phyloP scores from a whole-genome alignment of 2,113 vertebrate species.

The Girardinichthys multiradiatus region DNA sequence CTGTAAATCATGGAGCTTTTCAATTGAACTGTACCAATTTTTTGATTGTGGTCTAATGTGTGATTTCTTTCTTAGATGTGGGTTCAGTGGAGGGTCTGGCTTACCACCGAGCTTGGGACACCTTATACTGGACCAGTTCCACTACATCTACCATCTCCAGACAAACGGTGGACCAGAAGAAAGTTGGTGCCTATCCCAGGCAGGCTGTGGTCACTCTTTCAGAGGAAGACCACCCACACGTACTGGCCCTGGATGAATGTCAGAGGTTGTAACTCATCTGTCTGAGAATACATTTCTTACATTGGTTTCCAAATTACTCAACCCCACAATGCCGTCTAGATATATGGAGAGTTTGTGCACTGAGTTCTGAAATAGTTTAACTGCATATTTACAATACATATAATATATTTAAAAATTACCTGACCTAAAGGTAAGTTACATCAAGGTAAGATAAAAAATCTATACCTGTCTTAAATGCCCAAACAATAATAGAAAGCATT shows the following conservation, averaged over 20 bases:
- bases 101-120: conserved; percentile 95
- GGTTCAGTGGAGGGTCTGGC: conserved; percentile 97
- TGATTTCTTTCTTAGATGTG: conserved; percentile 82
- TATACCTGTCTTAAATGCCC: neutral
- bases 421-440: too few species aligned
- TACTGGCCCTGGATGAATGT: conserved; percentile 92
- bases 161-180: conserved; percentile 89
- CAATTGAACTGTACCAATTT: neutral
- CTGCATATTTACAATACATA: neutral
- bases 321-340: neutral
- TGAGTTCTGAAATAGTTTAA: neutral
- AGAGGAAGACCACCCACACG: conserved; percentile 95
- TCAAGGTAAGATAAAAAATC: neutral
- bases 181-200: conserved; percentile 83
- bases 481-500: neutral
- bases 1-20: too few species aligned
- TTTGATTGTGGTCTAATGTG: neutral
- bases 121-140: conserved; percentile 97
- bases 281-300: neutral
- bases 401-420: neutral
- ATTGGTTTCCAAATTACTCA: neutral
- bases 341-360: neutral
- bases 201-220: conserved; percentile 92
- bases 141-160: conserved; percentile 94
- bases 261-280: conserved; percentile 77